These are phyloP conservation scores for Cyphomyrmex costatus DNA, from an alignment of 1,140 invertebrate genomes.

Conservation along the genomic window DNA sequence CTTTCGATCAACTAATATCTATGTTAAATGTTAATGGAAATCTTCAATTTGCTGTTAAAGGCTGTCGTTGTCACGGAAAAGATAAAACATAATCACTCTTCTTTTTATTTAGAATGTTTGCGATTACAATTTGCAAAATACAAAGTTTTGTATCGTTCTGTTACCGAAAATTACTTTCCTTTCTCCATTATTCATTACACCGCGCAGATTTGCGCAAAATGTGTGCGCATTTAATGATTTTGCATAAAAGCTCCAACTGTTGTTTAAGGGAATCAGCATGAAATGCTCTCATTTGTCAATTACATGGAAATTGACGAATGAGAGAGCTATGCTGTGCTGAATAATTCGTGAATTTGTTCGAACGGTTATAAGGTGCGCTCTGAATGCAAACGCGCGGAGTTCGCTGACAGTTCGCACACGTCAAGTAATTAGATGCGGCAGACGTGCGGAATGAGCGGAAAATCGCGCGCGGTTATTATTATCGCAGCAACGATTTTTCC, in stretches of 20 bases:
- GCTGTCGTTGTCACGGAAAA: not conserved
- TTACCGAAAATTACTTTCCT: slow-evolving; percentile 3
- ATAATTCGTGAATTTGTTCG: slow-evolving; percentile 59
- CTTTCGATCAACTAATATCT: too few species aligned
- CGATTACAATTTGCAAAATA: not conserved
- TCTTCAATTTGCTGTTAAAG: not conserved
- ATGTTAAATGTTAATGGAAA: not conserved
- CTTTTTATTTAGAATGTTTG: slow-evolving; percentile 8
- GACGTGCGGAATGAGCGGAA: slow-evolving; percentile 7
- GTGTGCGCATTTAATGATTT: slow-evolving; percentile 54
- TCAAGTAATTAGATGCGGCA: slow-evolving; percentile 48
- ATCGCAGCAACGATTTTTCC: slow-evolving; percentile 25
- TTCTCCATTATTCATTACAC: not conserved
- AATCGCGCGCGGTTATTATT: slow-evolving; percentile 29
- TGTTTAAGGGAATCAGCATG: slow-evolving; percentile 15
- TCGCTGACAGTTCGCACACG: not conserved
- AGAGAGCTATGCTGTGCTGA: not conserved
- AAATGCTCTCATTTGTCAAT: slow-evolving; percentile 38
- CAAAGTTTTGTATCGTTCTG: slow-evolving; percentile 16
- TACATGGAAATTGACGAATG: slow-evolving; percentile 54
- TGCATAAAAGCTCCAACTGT: slow-evolving; percentile 13
- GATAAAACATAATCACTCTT: not conserved
- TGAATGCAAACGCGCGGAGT: slow-evolving; percentile 38
- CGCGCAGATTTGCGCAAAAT: not conserved
- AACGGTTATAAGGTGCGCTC: slow-evolving; percentile 38